Base-by-base conservation (phyloP, 2,888 invertebrate genomes). In the Clostera curtula region DNA sequence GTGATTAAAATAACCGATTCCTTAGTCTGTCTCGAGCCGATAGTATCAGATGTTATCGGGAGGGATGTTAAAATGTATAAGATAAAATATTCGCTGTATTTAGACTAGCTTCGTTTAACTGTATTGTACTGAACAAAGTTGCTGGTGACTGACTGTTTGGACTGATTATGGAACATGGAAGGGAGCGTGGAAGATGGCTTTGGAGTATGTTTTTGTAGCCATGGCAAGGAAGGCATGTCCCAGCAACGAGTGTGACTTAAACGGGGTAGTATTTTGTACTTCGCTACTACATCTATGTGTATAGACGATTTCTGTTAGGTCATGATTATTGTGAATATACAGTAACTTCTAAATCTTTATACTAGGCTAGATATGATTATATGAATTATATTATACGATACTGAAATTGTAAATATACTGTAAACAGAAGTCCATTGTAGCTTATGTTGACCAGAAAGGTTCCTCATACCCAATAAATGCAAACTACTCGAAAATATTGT, bases 381-480 rank as follows among this genome's bases (percentile, higher is more conserved):
- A 75, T 76, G 70, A 74, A 75, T 63, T 69, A 67, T 69, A 64
- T 65, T 64, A 69, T 74, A 71, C 63, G 58, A 70, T 79, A 77
- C 72, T 69, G 73, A 79, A 64, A 71, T 56, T 83, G 83, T 82
- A 83, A 80, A 82, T 83, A 82, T 82, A 83, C 59, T 80, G 69
- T 80, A 67, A 73, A 79, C 80, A 77, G 70, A 76, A 60, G 83
- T 80, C 79, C 82, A 76, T 67, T 76, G 70, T 84, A 85, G 84
- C 84, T 85, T 84, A 84, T 80, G 82, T 82, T 79, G 79, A 83
- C 83, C 80, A 75, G 65, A 76, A 75, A 65, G 83, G 85, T 85
- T 85, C 84, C 83, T 84, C 82, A 75, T 85, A 84, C 69, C 76
- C 82, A 85, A 83, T 85, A 85, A 85, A 85, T 72, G 75, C 79